These are phyloP conservation scores for Desmophyllum pertusum DNA, from an alignment of 92 coral and sea anemone species.

Conservation along the genomic window DNA sequence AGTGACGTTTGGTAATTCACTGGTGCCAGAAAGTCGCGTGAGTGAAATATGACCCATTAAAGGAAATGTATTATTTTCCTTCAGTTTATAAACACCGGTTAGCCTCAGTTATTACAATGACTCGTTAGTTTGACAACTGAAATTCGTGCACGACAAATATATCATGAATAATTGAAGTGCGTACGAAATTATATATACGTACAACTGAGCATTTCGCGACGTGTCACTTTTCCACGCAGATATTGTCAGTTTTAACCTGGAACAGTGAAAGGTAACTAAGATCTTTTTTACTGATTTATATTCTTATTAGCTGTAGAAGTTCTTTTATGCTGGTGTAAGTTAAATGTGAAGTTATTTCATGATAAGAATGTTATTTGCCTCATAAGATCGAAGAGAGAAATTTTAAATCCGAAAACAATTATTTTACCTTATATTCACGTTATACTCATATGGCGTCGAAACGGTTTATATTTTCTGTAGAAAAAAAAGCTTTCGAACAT, in stretches of 20 bases:
- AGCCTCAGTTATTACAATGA: too few species aligned
- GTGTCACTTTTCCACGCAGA: neutral
- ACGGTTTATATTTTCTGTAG: neutral
- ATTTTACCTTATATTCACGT: neutral
- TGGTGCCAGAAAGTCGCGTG: conserved; percentile 3
- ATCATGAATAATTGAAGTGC: neutral
- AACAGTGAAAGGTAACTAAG: neutral
- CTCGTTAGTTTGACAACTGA: too few species aligned
- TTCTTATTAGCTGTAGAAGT: too few species aligned
- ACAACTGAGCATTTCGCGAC: neutral
- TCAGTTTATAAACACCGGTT: neutral
- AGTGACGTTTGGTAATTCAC: neutral
- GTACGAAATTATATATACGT: neutral
- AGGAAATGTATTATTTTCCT: neutral
- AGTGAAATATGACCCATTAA: conserved; percentile 7
- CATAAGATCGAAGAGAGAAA: neutral
- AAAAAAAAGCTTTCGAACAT: neutral
- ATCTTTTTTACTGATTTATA: neutral
- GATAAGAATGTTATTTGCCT: neutral
- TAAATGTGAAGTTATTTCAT: neutral
- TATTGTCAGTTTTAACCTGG: neutral
- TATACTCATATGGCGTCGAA: neutral
- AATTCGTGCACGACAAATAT: neutral
- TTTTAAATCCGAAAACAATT: neutral
- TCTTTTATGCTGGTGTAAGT: neutral